Evolutionary conservation across 2,797 vertebrate genomes (phyloP), one percentile per base, ranked within the genome.

Genomic region (Phataginus tetradactyla): DNA sequence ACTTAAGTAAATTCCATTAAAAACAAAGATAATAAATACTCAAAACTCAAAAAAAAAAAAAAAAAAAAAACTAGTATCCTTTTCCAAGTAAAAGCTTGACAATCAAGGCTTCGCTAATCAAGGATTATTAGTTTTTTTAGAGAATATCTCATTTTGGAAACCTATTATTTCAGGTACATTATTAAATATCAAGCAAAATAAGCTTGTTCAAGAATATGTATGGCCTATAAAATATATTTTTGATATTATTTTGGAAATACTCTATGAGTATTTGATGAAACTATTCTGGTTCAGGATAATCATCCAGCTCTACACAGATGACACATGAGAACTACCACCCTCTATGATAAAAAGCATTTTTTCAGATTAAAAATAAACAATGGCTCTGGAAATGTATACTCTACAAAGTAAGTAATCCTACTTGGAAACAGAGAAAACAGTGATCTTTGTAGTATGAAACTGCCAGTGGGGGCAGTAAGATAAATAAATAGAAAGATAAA

Each of bases 181-280:
- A 45, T 68, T 71, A 39, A 32, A 53, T 61, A 55, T 2, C 34
- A 97, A 78, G 2, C 10, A 93, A 96, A 39, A 80, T 1, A 95
- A 79, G 68, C 61, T 78, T 81, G 69, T 17, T 90, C 49, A 96
- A 86, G 20, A 96, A 80, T 77, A 37, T 39, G 2, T 39, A 7
- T 27, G 5, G 1, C 17, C 27, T 86, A 3, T 39, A 49, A 91
- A n/a, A 83, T 66, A 20, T 2, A 86, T 90, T 86, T 92, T 11
- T n/a, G 10, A 83, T 77, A 94, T 89, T 39, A 71, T n/a, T 91
- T 97, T 91, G 79, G 42, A 96, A 91, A 94, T 93, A 20, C 63
- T 51, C 34, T 13, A 29, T 27, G 78, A 87, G 4, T 21, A 93
- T 95, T 96, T 96, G 96, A 29, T 96, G 21, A 61, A 66, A 93